These are phyloP conservation scores for Catocala nupta DNA, from an alignment of 2,888 invertebrate genomes.

Conservation along the genomic window DNA sequence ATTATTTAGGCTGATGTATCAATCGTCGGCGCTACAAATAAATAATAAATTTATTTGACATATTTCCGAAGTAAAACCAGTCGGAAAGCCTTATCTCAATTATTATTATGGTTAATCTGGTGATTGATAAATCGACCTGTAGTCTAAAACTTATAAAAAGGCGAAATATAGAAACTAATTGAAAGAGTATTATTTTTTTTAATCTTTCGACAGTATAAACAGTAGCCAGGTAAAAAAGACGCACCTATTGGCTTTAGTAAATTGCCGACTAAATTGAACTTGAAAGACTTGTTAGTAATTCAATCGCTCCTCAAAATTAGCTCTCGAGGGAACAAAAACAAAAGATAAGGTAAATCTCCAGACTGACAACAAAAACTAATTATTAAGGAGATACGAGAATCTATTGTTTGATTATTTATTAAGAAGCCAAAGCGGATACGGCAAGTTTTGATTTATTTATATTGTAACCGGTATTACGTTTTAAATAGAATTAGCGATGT, in stretches of 20 bases:
- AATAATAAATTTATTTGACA: no score
- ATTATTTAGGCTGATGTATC: no score
- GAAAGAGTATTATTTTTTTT: no score
- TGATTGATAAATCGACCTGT: no score
- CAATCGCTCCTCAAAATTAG: conserved; percentile 67
- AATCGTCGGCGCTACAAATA: no score
- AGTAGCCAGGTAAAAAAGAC: conserved; percentile 27
- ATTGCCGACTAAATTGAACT: conserved; percentile 58
- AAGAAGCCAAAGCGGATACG: conserved; percentile 28
- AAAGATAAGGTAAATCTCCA: conserved; percentile 58
- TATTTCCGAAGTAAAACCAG: no score
- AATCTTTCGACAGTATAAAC: conserved; percentile 1
- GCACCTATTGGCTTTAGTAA: conserved; percentile 59
- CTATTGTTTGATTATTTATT: conserved; percentile 48
- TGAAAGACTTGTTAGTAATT: conserved; percentile 65
- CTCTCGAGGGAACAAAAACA: conserved; percentile 60
- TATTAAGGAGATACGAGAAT: conserved; percentile 31
- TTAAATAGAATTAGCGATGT: neutral
- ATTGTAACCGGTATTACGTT: neutral
- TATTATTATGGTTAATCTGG: no score
- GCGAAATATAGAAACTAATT: no score
- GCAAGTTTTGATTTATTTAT: conserved; percentile 20
- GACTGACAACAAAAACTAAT: conserved; percentile 35
- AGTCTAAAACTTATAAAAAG: no score
- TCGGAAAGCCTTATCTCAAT: no score